Conservation (phyloP, 1,140 invertebrate genomes). For the Vanessa tameamea region DNA sequence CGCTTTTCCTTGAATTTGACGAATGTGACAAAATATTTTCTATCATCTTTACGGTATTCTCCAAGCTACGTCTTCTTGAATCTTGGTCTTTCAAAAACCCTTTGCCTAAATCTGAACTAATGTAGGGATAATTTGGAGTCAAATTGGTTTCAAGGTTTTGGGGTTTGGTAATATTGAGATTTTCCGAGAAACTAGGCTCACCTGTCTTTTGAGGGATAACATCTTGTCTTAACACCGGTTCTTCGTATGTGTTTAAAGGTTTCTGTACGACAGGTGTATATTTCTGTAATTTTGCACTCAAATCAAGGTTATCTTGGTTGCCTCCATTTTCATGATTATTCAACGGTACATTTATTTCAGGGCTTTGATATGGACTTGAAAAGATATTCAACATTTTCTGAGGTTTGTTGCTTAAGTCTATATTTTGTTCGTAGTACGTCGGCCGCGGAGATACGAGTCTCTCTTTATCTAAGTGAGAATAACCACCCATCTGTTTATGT, state of each 20-base stretch:
- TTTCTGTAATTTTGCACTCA: slow-evolving; percentile 15
- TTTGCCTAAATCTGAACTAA: slow-evolving; percentile 23
- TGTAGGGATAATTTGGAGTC: slow-evolving; percentile 14
- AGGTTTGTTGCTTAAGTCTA: slow-evolving; percentile 28
- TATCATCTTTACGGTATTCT: slow-evolving; percentile 68
- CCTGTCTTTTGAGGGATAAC: background rate
- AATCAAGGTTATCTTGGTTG: background rate
- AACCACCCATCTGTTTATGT: slow-evolving; percentile 12
- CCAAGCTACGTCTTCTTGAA: slow-evolving; percentile 58
- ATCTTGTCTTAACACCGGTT: background rate
- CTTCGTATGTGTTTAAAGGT: slow-evolving; percentile 1
- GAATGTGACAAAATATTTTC: slow-evolving; percentile 67
- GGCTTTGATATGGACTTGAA: slow-evolving; percentile 20
- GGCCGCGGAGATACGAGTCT: slow-evolving; percentile 10
- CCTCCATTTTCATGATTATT: slow-evolving; percentile 15
- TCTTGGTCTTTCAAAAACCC: slow-evolving; percentile 42
- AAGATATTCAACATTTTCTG: slow-evolving; percentile 28
- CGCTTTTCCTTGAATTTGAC: slow-evolving; percentile 40
- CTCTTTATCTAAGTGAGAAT: slow-evolving; percentile 10
- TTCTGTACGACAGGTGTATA: background rate
- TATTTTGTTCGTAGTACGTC: slow-evolving; percentile 25
- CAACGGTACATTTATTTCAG: slow-evolving; percentile 4
- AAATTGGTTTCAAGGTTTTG: slow-evolving; percentile 18
- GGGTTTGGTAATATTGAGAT: slow-evolving; percentile 24
- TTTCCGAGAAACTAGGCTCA: background rate